Percentiles rank a stretch among this genome's conserved stretches.
phyloP scores from a whole-genome alignment of 2,113 vertebrate species.

The Dascyllus trimaculatus region DNA sequence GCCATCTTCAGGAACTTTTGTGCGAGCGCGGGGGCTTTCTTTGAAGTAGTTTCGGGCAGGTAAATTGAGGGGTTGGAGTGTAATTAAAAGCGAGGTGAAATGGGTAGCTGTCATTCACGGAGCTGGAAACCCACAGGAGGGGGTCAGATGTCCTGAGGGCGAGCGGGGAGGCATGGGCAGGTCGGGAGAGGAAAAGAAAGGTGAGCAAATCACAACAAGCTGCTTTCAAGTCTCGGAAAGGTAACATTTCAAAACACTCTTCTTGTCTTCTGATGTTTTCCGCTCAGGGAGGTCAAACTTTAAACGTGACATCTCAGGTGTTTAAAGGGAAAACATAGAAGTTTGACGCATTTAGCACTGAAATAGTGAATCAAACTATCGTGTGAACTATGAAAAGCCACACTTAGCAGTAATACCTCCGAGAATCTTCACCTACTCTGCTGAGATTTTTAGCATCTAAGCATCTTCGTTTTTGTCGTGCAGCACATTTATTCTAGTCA shows the following conservation, averaged over 20 bases:
- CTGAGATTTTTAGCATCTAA: background rate
- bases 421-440: background rate
- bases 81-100: constrained; percentile 76
- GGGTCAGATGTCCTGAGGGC: constrained; percentile 36
- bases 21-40: constrained; percentile 33
- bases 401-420: too few species aligned
- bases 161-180: background rate
- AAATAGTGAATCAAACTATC: background rate
- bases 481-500: background rate
- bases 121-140: constrained; percentile 22
- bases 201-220: constrained; percentile 36
- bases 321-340: background rate
- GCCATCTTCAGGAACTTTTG: constrained; percentile 33
- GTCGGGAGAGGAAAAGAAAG: constrained; percentile 10
- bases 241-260: background rate
- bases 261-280: background rate
- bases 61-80: constrained; percentile 66
- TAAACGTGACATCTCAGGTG: background rate
- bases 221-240: constrained; percentile 11
- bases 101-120: constrained; percentile 66
- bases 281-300: background rate
- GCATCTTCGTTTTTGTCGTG: background rate
- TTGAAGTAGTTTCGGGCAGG: constrained; percentile 70
- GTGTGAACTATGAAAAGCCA: too few species aligned
- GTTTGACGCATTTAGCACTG: too few species aligned